These are phyloP conservation scores for Cyaniris semiargus DNA, from an alignment of 2,888 invertebrate genomes.

Conservation along the genomic window DNA sequence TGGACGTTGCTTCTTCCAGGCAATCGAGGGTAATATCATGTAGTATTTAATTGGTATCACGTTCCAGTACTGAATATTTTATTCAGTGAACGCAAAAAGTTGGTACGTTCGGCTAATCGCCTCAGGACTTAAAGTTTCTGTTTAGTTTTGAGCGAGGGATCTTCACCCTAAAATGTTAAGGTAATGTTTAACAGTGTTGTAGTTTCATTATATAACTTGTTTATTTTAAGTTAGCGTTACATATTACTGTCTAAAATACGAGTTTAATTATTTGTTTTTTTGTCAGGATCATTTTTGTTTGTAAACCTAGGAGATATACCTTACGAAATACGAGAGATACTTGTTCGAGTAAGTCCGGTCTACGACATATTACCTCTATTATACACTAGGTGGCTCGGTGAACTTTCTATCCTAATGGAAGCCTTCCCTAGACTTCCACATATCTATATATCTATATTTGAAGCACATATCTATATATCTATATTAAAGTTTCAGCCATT, in stretches of 20 bases:
- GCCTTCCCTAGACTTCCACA: too few species aligned
- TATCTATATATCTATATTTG: too few species aligned
- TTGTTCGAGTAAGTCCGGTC: too few species aligned
- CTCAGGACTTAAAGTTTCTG: not conserved
- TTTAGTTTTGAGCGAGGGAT: not conserved
- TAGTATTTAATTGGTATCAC: not conserved
- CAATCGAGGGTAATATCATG: too few species aligned
- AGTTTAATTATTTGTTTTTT: not conserved
- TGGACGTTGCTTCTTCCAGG: too few species aligned
- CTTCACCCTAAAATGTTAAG: slow-evolving; percentile 2
- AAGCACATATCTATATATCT: too few species aligned
- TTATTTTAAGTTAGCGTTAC: not conserved
- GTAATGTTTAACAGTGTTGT: not conserved
- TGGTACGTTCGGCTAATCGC: not conserved
- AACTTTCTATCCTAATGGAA: too few species aligned
- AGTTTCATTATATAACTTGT: not conserved
- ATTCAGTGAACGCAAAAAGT: slow-evolving; percentile 7
- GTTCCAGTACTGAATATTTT: not conserved
- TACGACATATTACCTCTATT: too few species aligned
- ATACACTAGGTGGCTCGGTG: too few species aligned
- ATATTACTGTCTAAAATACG: not conserved
- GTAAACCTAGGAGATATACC: too few species aligned
- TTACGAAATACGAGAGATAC: too few species aligned
- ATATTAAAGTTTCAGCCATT: too few species aligned
- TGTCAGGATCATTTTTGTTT: not conserved